Conservation (phyloP, 2,113 vertebrate genomes). For the Oenanthe melanoleuca region DNA sequence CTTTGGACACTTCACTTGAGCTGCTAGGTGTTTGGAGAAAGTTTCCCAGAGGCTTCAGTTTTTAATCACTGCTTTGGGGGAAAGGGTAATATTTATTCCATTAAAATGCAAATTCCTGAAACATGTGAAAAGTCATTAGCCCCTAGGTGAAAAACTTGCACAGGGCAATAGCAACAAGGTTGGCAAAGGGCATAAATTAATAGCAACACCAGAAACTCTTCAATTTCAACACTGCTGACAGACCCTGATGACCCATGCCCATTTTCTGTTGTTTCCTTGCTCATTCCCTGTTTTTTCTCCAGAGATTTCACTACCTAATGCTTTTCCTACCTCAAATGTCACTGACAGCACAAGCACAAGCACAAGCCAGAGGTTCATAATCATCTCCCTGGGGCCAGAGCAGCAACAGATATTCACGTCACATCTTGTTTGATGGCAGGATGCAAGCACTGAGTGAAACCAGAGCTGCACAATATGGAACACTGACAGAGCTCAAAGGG, state of each 20-base stretch:
- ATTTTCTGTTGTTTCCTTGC: neutral
- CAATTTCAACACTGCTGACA: neutral
- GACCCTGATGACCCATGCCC: neutral
- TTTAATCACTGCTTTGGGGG: neutral
- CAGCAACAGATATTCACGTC: neutral
- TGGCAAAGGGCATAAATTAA: neutral
- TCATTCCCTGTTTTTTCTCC: neutral
- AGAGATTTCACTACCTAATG: neutral
- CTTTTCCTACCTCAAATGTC: neutral
- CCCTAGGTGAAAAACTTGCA: neutral
- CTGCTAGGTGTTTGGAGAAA: neutral
- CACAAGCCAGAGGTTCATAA: neutral
- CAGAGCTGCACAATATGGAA: neutral
- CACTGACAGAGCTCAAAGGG: neutral
- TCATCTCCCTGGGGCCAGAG: neutral
- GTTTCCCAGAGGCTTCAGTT: neutral
- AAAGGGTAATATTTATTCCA: neutral
- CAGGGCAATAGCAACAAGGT: neutral
- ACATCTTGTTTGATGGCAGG: neutral
- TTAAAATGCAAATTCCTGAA: conserved; percentile 10
- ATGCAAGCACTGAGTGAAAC: neutral
- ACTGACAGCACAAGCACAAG: neutral
- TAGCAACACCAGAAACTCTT: neutral
- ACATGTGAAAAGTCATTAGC: neutral
- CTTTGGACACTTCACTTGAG: neutral